Conservation (phyloP, 2,888 invertebrate species). For the Heliconius ismenius region DNA sequence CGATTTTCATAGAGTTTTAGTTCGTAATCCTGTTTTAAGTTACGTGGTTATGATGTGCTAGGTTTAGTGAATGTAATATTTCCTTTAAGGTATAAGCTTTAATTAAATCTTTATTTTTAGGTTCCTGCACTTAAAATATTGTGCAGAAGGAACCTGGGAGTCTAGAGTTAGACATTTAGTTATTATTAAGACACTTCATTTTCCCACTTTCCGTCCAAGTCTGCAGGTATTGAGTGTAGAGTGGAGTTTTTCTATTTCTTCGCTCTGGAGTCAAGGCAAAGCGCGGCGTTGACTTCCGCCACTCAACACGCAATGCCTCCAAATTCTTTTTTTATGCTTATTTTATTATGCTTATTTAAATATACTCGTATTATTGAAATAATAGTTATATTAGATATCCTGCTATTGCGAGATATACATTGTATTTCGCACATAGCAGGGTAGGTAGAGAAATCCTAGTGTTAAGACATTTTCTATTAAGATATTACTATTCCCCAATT, state of each 20-base stretch:
- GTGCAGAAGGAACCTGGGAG: neutral
- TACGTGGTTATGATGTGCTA: neutral
- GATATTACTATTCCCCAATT: too few relatives aligned
- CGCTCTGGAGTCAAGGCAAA: too few relatives aligned
- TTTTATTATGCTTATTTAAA: too few relatives aligned
- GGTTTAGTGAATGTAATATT: conserved; percentile 1
- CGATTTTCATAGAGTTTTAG: conserved; percentile 9
- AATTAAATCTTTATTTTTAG: neutral
- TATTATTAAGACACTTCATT: neutral
- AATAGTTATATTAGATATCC: too few relatives aligned
- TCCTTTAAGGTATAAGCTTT: neutral
- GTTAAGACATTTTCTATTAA: too few relatives aligned
- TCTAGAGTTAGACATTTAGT: neutral
- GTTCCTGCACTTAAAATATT: neutral
- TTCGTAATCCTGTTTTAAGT: conserved; percentile 12
- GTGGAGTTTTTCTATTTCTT: neutral
- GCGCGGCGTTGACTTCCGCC: too few relatives aligned
- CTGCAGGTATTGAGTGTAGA: neutral
- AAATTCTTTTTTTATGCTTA: too few relatives aligned
- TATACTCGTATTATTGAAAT: too few relatives aligned
- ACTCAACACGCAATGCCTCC: too few relatives aligned
- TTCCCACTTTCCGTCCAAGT: neutral
- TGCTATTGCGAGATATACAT: too few relatives aligned
- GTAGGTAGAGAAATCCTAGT: too few relatives aligned
- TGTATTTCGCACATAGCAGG: too few relatives aligned